Percentiles rank a stretch among this genome's conserved stretches.
phyloP scores from a whole-genome alignment of 2,888 invertebrate genomes.

The Rotaria socialis region DNA sequence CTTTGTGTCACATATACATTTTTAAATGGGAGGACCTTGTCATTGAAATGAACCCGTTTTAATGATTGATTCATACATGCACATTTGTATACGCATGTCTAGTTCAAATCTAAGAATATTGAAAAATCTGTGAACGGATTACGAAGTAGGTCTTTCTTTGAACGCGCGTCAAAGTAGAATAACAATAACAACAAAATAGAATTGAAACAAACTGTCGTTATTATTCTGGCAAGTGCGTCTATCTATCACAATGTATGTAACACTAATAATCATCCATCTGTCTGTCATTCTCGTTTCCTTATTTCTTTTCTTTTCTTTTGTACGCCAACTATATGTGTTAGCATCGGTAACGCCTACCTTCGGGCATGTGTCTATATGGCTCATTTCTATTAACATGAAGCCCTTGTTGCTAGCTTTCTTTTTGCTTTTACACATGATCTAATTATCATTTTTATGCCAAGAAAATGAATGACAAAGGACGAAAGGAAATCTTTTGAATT shows the following conservation, averaged over 20 bases:
- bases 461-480: background rate
- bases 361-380: background rate
- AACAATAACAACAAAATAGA: background rate
- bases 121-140: no score
- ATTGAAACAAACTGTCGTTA: background rate
- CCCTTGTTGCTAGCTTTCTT: background rate
- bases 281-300: conserved; percentile 8
- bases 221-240: conserved; percentile 8
- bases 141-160: background rate
- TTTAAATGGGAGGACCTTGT: conserved; percentile 16
- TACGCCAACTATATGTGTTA: background rate
- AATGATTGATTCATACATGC: background rate
- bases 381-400: background rate
- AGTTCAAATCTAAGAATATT: no score
- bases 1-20: background rate
- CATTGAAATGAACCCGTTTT: background rate
- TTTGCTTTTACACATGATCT: background rate
- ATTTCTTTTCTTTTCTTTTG: conserved; percentile 1
- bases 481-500: background rate
- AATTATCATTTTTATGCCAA: background rate
- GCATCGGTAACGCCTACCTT: conserved; percentile 7
- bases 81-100: no score
- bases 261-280: background rate
- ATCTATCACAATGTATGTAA: background rate
- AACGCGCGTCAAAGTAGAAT: background rate